Conservation (phyloP, 2,113 vertebrate species). For the Gavialis gangeticus region DNA sequence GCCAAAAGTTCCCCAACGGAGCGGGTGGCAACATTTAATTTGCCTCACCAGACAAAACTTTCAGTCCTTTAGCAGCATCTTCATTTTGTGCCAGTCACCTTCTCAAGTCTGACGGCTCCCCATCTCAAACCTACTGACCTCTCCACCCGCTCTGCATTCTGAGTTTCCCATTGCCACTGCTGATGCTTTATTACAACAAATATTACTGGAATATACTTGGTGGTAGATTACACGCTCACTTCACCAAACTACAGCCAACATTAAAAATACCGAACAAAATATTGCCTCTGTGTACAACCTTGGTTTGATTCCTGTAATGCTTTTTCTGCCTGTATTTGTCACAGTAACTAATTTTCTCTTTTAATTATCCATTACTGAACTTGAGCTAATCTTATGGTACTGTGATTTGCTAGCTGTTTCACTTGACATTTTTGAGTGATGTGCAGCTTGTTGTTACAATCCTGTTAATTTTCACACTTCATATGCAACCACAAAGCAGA, state of each 20-base stretch:
- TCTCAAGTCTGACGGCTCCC: background rate
- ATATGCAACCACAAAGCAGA: background rate
- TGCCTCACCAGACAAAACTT: no score
- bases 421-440: background rate
- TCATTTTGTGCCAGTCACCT: background rate
- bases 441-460: background rate
- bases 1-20: no score
- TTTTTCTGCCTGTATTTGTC: background rate
- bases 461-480: slow-evolving; percentile 14
- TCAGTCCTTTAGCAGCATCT: background rate
- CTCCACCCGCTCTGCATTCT: background rate
- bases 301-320: background rate
- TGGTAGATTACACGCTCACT: background rate
- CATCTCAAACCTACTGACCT: background rate
- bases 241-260: background rate
- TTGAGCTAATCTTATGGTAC: background rate
- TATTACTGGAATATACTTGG: background rate
- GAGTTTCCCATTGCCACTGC: background rate
- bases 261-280: background rate
- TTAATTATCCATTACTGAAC: background rate
- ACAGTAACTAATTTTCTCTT: background rate
- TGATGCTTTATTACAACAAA: slow-evolving; percentile 27
- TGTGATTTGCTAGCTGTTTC: slow-evolving; percentile 20
- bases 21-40: no score
- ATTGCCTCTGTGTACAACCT: background rate